Base-by-base conservation (phyloP, 2,888 invertebrate genomes). In the Drosophila rellima region DNA sequence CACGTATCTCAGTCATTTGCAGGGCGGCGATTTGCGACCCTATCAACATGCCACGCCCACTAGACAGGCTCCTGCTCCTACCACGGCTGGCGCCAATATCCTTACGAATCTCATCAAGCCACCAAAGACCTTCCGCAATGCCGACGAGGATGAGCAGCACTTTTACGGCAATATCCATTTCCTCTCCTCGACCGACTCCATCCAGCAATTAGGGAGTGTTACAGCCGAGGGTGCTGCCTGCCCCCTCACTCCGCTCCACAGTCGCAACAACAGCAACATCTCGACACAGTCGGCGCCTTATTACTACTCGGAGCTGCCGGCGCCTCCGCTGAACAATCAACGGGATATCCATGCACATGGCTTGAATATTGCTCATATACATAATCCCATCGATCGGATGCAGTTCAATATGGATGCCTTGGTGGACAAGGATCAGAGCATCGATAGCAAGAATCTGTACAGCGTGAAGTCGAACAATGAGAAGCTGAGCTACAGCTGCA, bases 221-320 rank as follows among this genome's bases (percentile, higher is more conserved):
- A 45, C 65, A 0, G 82, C 65, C 0, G 82, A 88, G 20, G 85
- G 78, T 1, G 74, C 70, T 0, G 59, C 55, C 0, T 74, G 68
- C 26, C 26, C 26, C 13, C 60, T 81, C 17, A 93, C 93, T 20
- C 94, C 94, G 3, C 93, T 94, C 77, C 95, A 95, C 75, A 94
- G 94, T 80, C 93, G 95, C 65, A 94, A 94, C 83, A 95, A 94
- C 84, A 95, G 95, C 73, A 93, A 92, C 56, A 90, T 92, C n/a
- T 93, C 94, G 17, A 95, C 95, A 74, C 95, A 95, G 70, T 94
- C 95, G 60, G 96, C 96, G 33, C 97, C 97, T 0, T 97, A 97
- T 89, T 97, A 97, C 89, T 97, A 97, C 91, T 97, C 97, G 0
- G 97, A 97, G 50, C 42, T 86, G 44, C 70, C 90, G 0, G 79